A percentile compares a stretch with the other conserved stretches of the same genome.
Evolutionary conservation across 2,888 invertebrate genomes (phyloP).

Genomic region (Euzophera pinguis): DNA sequence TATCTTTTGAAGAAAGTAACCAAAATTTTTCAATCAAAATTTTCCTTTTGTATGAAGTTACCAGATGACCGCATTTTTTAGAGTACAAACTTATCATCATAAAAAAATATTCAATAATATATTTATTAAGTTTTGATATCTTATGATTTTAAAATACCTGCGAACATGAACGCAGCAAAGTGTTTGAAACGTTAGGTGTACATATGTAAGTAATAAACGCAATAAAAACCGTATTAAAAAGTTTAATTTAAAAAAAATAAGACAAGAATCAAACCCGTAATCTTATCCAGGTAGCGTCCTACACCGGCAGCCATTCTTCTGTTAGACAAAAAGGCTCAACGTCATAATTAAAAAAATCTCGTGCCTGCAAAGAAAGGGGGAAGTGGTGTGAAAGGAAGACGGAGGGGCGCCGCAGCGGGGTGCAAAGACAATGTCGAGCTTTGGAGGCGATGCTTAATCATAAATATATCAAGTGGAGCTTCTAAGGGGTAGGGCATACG

Average conservation of each 20-base stretch:
- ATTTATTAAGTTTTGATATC: too few species aligned
- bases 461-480: constrained; percentile 76
- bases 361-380: constrained; percentile 76
- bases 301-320: constrained; percentile 32
- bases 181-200: too few species aligned
- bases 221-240: too few species aligned
- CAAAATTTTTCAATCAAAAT: too few species aligned
- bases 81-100: too few species aligned
- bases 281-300: constrained; percentile 29
- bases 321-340: constrained; percentile 75
- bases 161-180: too few species aligned
- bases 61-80: too few species aligned
- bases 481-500: constrained; percentile 39
- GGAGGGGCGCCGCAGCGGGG: constrained; percentile 72
- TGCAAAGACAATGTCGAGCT: constrained; percentile 74
- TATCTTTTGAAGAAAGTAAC: too few species aligned
- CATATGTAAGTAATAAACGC: not conserved
- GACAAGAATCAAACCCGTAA: constrained; percentile 31
- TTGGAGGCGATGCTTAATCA: constrained; percentile 73
- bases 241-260: not conserved
- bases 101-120: too few species aligned
- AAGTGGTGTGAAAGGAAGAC: constrained; percentile 73
- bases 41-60: too few species aligned
- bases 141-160: too few species aligned
- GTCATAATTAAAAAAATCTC: constrained; percentile 80